Base-by-base conservation (phyloP, 1,140 invertebrate genomes). In the Lepidurus apus region DNA sequence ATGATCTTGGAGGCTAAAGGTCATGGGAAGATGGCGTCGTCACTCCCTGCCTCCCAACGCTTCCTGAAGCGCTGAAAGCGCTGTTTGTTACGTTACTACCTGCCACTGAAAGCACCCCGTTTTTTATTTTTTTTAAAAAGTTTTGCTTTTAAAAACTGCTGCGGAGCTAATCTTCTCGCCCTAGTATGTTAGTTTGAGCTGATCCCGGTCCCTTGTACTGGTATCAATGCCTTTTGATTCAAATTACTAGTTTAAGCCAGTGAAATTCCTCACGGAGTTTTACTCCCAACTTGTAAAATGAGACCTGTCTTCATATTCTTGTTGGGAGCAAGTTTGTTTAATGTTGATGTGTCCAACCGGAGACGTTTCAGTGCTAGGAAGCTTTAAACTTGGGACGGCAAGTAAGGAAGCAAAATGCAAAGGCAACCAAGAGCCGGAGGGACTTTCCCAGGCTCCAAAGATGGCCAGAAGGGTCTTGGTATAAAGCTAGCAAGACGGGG, bases 311-410 rank as follows among this genome's bases (percentile, higher is more conserved):
- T 65, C 53, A 65, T 65, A 65, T 65, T 65, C 53, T 65, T 65
- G 53, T 65, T 65, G 53, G 53, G 53, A 65, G 53, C 53, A 13
- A 65, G 53, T 65, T 65, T 65, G 53, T 65, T 65, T 65, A 65
- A 65, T 65, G 53, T 65, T 65, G 53, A 65, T 65, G 53, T 65
- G 53, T 65, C 53, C 53, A 65, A 65, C 53, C 17, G 21, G 53
- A 65, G 53, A 65, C 17, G 53, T 65, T 65, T 65, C 53, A 65
- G 53, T 65, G 53, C 53, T 65, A 65, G 53, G 53, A 65, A 65
- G 53, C 53, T 65, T 65, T 65, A 65, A 65, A 65, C 21, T n/a
- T 65, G 53, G 53, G 53, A 21, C 21, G 53, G 53, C 21, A 65
- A 65, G 53, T 17, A 65, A 65, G 53, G 53, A 65, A 65, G 53